Percentiles rank a stretch among this genome's conserved stretches.
Conservation (phyloP, 1,140 invertebrate species). For the Saccostrea glomerata region DNA sequence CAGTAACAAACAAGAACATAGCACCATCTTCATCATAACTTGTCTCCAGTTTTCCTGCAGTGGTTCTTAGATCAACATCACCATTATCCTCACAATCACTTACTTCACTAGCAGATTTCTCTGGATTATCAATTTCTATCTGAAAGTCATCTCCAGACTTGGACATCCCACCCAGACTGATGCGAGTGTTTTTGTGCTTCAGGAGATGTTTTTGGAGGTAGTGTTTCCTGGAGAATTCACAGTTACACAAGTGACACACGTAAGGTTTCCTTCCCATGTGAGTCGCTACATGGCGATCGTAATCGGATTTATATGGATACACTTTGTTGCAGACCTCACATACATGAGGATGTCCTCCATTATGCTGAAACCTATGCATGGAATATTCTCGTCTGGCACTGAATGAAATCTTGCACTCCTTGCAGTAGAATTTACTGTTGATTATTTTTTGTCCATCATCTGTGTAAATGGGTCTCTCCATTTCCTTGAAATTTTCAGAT, state of each 20-base stretch:
- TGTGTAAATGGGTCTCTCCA: neutral
- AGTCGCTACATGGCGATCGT: neutral
- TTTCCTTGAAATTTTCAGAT: neutral
- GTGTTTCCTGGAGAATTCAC: slow-evolving; percentile 6
- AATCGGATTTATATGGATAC: neutral
- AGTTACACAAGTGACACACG: neutral
- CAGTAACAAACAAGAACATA: slow-evolving; percentile 12
- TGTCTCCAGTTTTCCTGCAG: neutral
- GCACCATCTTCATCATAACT: slow-evolving; percentile 24
- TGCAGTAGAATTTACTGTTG: slow-evolving; percentile 15
- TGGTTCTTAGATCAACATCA: neutral
- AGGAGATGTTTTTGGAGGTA: neutral
- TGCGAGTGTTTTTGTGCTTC: slow-evolving; percentile 2
- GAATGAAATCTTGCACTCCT: slow-evolving; percentile 8
- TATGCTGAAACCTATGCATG: slow-evolving; percentile 18
- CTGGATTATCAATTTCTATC: slow-evolving; percentile 20
- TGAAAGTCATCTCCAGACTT: neutral
- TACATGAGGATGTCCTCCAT: neutral
- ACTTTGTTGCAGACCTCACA: slow-evolving; percentile 17
- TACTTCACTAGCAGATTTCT: neutral
- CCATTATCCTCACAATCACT: neutral
- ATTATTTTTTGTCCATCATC: neutral
- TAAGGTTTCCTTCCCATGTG: neutral
- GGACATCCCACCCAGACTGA: neutral
- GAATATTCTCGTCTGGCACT: slow-evolving; percentile 3